Base-by-base conservation (phyloP, 2,888 invertebrate species). In the Chaetoderma sp. region DNA sequence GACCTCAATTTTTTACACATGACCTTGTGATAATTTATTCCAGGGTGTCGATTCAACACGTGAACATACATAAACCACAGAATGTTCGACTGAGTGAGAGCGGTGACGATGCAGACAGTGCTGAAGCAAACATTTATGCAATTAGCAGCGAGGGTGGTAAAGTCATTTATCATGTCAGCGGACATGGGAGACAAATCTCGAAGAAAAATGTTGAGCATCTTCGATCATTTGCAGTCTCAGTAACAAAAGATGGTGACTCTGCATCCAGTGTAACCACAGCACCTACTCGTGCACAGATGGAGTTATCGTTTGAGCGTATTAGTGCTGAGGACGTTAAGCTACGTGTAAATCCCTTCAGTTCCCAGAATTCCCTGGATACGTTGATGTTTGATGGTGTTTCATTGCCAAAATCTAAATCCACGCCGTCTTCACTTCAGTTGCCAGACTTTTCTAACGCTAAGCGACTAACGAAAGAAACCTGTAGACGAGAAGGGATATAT, bases 121-220 rank as follows among this genome's bases (percentile, higher is more conserved):
- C 75, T 5, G 87, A 88, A 74, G 81, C 87, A 8, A 92, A 92
- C 79, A 92, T 94, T 16, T 93, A 92, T 79, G 94, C 94, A 0
- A 93, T 94, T 47, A 93, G 93, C 78, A 93, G 92, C 49, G 92
- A 93, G 30, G 92, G 92, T 75, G 94, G 94, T 1, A 93, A 93
- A 75, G 91, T 94, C 4, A 86, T 86, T 60, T 88, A 87, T 74
- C 88, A 88, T 71, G 84, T 88, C 70, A 87, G 87, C 77, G 76
- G 82, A 58, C 74, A 74, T 13, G 64, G 63, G 16, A 68, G 67
- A 16, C 64, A 67, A 47, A 68, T 71, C 18, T 87, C 88, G 57
- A 87, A 88, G 0, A 88, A 88, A 65, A 82, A 87, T 56, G 68
- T 69, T 13, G 78, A 81, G 32, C 78, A 82, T 27, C 64, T 81